Evolutionary conservation across 2,888 invertebrate genomes (phyloP), one percentile per base, ranked within the genome.

Genomic region (Ethmia dodecea): DNA sequence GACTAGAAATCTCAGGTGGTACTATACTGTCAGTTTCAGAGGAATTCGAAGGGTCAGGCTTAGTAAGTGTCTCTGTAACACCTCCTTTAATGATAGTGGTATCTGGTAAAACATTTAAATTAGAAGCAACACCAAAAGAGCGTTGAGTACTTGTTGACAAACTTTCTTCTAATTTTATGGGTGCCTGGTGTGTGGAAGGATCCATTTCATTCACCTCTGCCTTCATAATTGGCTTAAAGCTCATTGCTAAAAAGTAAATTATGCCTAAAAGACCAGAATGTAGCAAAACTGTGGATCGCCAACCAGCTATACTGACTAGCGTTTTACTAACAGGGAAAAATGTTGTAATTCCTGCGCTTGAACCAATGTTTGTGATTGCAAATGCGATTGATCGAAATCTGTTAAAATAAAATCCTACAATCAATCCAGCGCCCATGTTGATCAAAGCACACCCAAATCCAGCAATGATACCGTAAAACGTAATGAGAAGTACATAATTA

Each of bases 371-470:
- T 25, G 75, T 45, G 45, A 81, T 58, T 5, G 83, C 40, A 43
- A 83, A 48, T 8, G 80, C 80, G 29, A 83, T 14, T 2, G 80
- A 56, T 12, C 84, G 64, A 12, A 73, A 47, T 46, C 49, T 75
- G 49, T 83, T 80, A 52, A 86, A 86, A 55, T 86, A 83, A 58
- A 83, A 86, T 13, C 84, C 83, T 1, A 84, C 83, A 9, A 84
- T 58, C 28, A 86, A 49, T 24, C 47, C 45, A 20, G 72, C 54
- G 3, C 74, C 46, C 69, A 83, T 67, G 51, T 74, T 73, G 20
- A 76, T 57, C n/a, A 84, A 52, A 34, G 75, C 68, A 37, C 60
- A 76, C 26, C 83, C 84, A 33, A 75, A 50, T 13, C 84, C 84
- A 36, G 70, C 55, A 32, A 66, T 37, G 1, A 57, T 37, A 3